Evolutionary conservation across 1,140 invertebrate species (phyloP).

Genomic region (Nasonia vitripennis): DNA sequence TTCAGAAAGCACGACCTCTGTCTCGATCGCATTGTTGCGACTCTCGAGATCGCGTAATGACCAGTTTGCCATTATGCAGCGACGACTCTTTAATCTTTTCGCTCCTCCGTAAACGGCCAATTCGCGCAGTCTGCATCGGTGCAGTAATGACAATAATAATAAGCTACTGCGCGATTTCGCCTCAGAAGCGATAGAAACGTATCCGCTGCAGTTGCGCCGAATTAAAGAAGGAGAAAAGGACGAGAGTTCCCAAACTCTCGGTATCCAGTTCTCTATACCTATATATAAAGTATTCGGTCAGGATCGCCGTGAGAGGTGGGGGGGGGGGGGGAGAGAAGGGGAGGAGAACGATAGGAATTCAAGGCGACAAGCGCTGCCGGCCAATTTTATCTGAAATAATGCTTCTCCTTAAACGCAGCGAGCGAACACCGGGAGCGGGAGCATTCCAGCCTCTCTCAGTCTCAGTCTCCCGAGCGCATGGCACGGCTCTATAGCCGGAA

Average conservation of each 20-base stretch:
- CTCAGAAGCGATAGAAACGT: no score
- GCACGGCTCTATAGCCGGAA: neutral
- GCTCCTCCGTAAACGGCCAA: neutral
- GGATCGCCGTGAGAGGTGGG: neutral
- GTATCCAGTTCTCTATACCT: constrained; percentile 18
- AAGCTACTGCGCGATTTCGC: neutral
- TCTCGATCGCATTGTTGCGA: neutral
- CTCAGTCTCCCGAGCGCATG: neutral
- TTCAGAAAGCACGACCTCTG: constrained; percentile 12
- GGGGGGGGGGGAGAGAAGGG: rapidly evolving
- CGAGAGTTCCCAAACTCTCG: constrained; percentile 40
- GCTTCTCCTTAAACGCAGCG: constrained; percentile 65
- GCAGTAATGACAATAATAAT: neutral
- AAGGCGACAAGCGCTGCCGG: constrained; percentile 26
- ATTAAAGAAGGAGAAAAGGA: neutral
- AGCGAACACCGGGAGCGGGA: constrained; percentile 56
- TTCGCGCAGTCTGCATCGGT: no score
- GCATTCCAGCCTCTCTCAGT: constrained; percentile 55
- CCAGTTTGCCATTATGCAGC: constrained; percentile 7
- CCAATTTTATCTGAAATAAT: constrained; percentile 61
- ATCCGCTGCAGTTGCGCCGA: neutral
- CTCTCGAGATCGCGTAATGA: constrained; percentile 22
- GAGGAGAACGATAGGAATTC: constrained; percentile 54
- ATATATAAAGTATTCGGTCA: constrained; percentile 49
- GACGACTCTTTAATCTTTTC: constrained; percentile 10